A percentile compares a stretch with the other conserved stretches of the same genome.
Evolutionary conservation across 2,113 vertebrate species (phyloP).

Genomic region (Myiozetetes cayanensis): DNA sequence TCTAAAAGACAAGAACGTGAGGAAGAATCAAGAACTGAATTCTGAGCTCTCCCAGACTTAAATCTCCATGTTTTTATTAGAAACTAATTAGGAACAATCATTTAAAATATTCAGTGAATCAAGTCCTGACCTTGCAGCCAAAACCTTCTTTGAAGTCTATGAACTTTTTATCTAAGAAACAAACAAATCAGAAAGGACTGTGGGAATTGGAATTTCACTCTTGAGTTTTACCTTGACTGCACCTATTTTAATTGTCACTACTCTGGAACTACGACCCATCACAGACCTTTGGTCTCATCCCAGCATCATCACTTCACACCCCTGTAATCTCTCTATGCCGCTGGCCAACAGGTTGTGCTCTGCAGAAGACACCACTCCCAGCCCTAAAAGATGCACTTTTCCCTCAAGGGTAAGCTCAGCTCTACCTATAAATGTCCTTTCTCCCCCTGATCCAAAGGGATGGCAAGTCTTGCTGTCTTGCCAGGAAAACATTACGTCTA

Average conservation of each 20-base stretch:
- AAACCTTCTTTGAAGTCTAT: background rate
- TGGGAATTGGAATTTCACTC: background rate
- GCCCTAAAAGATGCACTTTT: background rate
- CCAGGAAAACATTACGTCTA: conserved; percentile 46
- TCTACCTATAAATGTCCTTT: conserved; percentile 35
- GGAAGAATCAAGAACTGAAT: background rate
- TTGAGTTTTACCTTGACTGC: background rate
- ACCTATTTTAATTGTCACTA: background rate
- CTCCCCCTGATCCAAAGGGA: background rate
- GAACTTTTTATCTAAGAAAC: background rate
- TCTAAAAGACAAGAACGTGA: background rate
- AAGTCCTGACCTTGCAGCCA: background rate
- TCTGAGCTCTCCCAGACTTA: background rate
- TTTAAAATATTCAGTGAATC: background rate
- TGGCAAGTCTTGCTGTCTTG: background rate
- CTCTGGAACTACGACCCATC: background rate
- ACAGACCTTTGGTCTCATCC: background rate
- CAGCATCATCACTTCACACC: background rate
- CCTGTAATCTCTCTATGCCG: background rate
- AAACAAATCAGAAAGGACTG: background rate
- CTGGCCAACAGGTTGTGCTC: background rate
- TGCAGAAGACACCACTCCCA: background rate
- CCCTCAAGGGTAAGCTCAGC: background rate
- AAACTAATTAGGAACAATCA: background rate
- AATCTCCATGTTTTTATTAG: background rate